Base-by-base conservation (phyloP, 2,888 invertebrate genomes). In the Patella caerulea region DNA sequence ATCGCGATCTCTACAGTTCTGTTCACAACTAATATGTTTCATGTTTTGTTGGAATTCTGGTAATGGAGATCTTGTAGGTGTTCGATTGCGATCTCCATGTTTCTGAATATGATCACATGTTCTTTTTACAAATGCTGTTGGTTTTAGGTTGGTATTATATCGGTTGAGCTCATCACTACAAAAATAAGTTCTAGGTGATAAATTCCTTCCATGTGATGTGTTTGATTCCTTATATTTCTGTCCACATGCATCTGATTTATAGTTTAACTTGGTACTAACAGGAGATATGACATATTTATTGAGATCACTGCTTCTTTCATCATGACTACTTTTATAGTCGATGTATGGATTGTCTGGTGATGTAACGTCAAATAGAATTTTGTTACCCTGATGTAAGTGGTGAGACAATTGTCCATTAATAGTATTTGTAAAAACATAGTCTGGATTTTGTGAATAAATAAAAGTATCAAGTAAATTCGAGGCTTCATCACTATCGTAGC, bases 341-440 rank as follows among this genome's bases (percentile, higher is more conserved):
- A 81, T 56, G 54, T 72, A 79, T 59, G 82, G 81, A 54, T 74
- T 77, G 53, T 85, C 86, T 75, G 88, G 89, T 45, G 88, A 88
- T 7, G 89, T 88, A 45, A 87, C 88, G 83, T 89, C 87, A 29
- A 88, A 73, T 74, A 78, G 82, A n/a, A 82, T 56, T 78, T 53
- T 59, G 34, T 78, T 74, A 19, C 85, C 86, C 2, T 80, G 78
- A 5, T 72, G 56, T 69, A 84, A 75, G 54, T 76, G 81, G 54
- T 79, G 74, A 73, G 84, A 78, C 55, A 87, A 65, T 56, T 81
- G 82, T 75, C 71, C 80, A 77, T 54, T 76, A 73, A 71, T 77
- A 73, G 17, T 72, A 14, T 19, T 11, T 17, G 65, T 74, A 53
- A 65, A 65, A 9, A 65, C 3, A 9, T 65, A 12, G 12, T 65